Conservation (phyloP, 2,888 invertebrate genomes). For the Aethes cnicana region DNA sequence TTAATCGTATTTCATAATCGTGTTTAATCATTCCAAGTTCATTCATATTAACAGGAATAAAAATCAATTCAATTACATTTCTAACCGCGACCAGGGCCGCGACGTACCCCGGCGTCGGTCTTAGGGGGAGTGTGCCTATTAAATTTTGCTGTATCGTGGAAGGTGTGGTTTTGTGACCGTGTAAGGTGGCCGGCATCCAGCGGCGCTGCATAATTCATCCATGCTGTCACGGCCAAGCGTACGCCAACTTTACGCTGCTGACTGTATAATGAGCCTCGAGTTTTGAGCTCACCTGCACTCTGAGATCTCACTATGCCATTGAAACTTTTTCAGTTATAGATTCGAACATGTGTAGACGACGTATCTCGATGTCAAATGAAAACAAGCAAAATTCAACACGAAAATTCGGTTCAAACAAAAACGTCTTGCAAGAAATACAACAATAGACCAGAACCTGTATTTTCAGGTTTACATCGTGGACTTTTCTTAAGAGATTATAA, state of each 20-base stretch:
- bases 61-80: no score
- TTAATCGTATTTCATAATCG: no score
- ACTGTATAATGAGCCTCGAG: slow-evolving; percentile 27
- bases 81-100: no score
- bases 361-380: not conserved
- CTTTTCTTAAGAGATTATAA: no score
- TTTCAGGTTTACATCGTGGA: no score
- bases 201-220: slow-evolving; percentile 69
- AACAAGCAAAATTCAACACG: no score
- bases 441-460: no score
- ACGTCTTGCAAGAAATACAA: no score
- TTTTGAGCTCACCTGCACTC: slow-evolving; percentile 19
- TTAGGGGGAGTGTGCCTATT: slow-evolving; percentile 16
- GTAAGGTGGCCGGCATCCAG: slow-evolving; percentile 50
- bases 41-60: no score
- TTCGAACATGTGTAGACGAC: not conserved
- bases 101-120: no score
- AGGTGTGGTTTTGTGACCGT: slow-evolving; percentile 48
- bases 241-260: slow-evolving; percentile 13
- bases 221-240: slow-evolving; percentile 48
- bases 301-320: slow-evolving; percentile 9
- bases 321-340: slow-evolving; percentile 9
- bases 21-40: no score
- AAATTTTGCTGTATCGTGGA: slow-evolving; percentile 33
- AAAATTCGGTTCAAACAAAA: no score